These are phyloP conservation scores for Stomorhina lunata DNA, from an alignment of 2,888 invertebrate species.

Conservation along the genomic window DNA sequence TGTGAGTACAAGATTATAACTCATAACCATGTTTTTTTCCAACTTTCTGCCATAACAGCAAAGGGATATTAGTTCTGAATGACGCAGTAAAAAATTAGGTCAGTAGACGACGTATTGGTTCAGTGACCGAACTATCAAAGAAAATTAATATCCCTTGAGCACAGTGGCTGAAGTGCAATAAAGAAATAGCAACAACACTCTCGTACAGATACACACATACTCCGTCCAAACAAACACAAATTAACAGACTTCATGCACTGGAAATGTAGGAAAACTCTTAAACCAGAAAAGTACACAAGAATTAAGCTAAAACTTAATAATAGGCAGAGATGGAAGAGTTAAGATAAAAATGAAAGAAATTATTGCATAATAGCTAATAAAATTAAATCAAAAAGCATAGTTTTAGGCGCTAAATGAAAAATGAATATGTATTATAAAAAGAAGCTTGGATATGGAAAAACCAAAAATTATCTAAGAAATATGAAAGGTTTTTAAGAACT, in stretches of 20 bases:
- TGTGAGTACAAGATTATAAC: constrained; percentile 8
- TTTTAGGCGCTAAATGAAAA: not conserved
- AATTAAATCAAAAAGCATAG: not conserved
- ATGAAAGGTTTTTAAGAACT: no score
- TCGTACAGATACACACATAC: constrained; percentile 29
- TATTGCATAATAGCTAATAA: not conserved
- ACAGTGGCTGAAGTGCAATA: constrained; percentile 61
- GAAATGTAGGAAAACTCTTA: constrained; percentile 13
- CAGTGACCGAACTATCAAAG: constrained; percentile 66
- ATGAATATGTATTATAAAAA: not conserved
- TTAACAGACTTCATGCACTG: constrained; percentile 3
- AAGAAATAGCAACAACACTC: constrained; percentile 39
- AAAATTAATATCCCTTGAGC: constrained; percentile 66
- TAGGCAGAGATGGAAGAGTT: constrained; percentile 39
- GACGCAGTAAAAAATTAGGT: constrained; percentile 65
- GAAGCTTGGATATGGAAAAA: not conserved
- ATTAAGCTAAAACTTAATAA: constrained; percentile 40
- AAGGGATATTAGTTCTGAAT: constrained; percentile 63
- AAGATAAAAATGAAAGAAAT: not conserved
- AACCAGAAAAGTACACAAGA: constrained; percentile 6
- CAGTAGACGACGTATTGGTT: constrained; percentile 65
- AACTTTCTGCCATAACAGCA: constrained; percentile 13
- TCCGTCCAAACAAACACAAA: not conserved
- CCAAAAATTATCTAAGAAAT: no score
- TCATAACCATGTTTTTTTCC: constrained; percentile 41